phyloP scores from a whole-genome alignment of 2,113 vertebrate species.

The Alectura lathami region DNA sequence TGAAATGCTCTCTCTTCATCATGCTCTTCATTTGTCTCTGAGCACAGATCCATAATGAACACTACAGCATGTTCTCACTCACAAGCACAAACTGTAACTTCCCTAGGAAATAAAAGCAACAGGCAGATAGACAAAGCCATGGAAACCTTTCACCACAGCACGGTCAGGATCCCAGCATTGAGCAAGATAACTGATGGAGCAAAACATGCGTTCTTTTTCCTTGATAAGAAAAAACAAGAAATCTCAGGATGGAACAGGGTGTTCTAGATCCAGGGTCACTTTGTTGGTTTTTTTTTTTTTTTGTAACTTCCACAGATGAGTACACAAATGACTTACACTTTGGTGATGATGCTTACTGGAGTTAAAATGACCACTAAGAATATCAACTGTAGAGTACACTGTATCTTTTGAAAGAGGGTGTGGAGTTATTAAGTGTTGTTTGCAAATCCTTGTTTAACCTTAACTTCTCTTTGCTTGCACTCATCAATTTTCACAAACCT shows the following conservation, averaged over 20 bases:
- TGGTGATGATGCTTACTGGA: background rate
- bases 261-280: background rate
- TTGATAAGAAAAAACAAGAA: background rate
- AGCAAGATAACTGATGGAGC: background rate
- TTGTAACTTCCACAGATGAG: background rate
- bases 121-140: background rate
- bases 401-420: background rate
- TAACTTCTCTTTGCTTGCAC: background rate
- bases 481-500: background rate
- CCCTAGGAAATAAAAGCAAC: constrained; percentile 12
- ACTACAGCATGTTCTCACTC: background rate
- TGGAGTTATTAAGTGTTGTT: background rate
- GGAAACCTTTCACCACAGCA: background rate
- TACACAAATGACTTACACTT: background rate
- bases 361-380: background rate
- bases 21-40: constrained; percentile 2
- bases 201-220: background rate
- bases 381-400: background rate
- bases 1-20: background rate
- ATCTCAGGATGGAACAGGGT: background rate
- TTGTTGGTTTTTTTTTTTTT: background rate
- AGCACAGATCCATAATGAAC: constrained; percentile 7
- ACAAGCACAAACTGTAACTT: constrained; percentile 21
- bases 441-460: background rate
- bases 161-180: background rate